phyloP scores from a whole-genome alignment of 2,113 vertebrate species.

The Dendrocopos noguchii region DNA sequence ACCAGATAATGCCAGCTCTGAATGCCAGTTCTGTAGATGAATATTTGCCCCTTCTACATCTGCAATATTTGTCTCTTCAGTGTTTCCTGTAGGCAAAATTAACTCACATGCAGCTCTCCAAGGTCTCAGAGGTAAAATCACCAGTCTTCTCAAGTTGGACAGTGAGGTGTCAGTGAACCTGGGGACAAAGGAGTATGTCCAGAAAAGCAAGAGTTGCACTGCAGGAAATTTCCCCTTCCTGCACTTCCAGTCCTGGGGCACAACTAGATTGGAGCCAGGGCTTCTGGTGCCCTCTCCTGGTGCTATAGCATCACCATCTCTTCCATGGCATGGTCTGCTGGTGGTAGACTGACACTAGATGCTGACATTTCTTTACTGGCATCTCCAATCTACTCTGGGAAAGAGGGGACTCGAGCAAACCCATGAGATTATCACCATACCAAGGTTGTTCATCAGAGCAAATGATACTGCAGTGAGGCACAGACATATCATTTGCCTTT shows the following conservation, averaged over 20 bases:
- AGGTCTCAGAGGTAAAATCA: rapidly evolving
- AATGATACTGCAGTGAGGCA: rapidly evolving
- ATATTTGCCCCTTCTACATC: background rate
- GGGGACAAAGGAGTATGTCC: background rate
- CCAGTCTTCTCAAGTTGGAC: rapidly evolving
- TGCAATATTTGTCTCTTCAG: background rate
- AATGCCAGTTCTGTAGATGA: background rate
- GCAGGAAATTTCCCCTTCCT: background rate
- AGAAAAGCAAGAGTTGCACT: background rate
- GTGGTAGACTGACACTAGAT: rapidly evolving
- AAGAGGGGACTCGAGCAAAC: background rate
- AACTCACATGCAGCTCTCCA: background rate
- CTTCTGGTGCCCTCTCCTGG: slow-evolving; percentile 27
- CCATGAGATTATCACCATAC: rapidly evolving
- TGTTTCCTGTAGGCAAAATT: background rate
- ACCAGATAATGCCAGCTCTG: background rate
- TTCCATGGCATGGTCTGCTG: background rate
- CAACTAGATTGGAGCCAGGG: rapidly evolving
- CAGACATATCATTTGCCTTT: rapidly evolving
- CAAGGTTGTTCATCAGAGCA: background rate
- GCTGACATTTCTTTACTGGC: rapidly evolving
- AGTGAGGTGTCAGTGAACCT: rapidly evolving
- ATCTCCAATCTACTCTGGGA: no score
- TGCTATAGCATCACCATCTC: background rate
- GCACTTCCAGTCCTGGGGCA: background rate